A percentile compares a stretch with the other conserved stretches of the same genome.
These are phyloP conservation scores for Cerceris ruficornis DNA, from an alignment of 2,888 invertebrate genomes.

Conservation along the genomic window DNA sequence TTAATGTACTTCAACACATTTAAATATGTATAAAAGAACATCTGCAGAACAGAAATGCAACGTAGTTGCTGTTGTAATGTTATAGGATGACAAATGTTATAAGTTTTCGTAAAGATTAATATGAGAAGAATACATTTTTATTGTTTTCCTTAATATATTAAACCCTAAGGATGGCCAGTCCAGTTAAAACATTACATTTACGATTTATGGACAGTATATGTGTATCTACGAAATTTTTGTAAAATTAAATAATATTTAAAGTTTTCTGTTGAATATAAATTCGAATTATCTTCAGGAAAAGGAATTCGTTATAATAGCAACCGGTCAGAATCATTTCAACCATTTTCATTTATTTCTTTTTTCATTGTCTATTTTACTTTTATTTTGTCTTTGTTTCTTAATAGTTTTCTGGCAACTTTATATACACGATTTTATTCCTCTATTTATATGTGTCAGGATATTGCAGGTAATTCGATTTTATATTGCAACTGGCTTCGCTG, in stretches of 20 bases:
- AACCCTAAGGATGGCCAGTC: not conserved
- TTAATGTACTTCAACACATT: slow-evolving; percentile 54
- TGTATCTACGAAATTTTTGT: not conserved
- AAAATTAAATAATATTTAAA: not conserved
- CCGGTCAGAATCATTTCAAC: too few species aligned
- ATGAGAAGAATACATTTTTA: not conserved
- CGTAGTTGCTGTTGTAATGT: slow-evolving; percentile 14
- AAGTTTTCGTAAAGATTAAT: not conserved
- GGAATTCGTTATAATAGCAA: too few species aligned
- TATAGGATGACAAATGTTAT: not conserved
- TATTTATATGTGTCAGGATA: too few species aligned
- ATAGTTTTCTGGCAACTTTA: too few species aligned
- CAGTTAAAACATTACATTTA: not conserved
- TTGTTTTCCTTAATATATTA: not conserved
- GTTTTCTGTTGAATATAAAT: not conserved
- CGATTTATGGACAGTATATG: not conserved
- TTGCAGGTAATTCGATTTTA: too few species aligned
- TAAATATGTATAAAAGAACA: slow-evolving; percentile 54
- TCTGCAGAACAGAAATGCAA: slow-evolving; percentile 44
- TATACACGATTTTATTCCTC: too few species aligned
- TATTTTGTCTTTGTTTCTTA: too few species aligned
- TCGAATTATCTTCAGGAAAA: too few species aligned
- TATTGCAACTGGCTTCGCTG: too few species aligned
- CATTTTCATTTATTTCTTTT: too few species aligned
- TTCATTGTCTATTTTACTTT: too few species aligned